A percentile compares a stretch with the other conserved stretches of the same genome.
Evolutionary conservation across 2,888 invertebrate genomes (phyloP).

Genomic region (Pilophorus perplexus): DNA sequence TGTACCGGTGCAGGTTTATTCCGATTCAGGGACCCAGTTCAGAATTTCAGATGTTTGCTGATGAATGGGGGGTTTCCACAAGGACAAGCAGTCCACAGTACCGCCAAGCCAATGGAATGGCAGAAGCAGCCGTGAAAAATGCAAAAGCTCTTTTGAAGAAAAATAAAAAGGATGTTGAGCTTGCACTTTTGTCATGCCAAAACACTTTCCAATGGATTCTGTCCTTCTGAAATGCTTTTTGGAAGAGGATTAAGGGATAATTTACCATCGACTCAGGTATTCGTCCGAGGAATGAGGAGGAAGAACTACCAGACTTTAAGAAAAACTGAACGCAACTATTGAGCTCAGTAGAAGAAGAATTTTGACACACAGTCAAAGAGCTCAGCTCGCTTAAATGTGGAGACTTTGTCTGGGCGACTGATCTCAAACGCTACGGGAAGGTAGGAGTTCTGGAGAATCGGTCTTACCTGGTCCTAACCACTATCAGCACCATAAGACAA

Average conservation of each 20-base stretch:
- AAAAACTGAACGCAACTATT: conserved; percentile 2
- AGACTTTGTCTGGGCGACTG: conserved; percentile 21
- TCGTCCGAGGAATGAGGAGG: background rate
- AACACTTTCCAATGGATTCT: conserved; percentile 11
- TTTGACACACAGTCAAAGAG: conserved; percentile 10
- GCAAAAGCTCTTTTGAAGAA: conserved; percentile 27
- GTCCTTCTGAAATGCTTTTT: conserved; percentile 23
- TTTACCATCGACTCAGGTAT: background rate
- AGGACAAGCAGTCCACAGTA: conserved; percentile 7
- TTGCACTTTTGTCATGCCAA: conserved; percentile 7
- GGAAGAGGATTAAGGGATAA: conserved; percentile 10
- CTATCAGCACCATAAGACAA: conserved; percentile 8
- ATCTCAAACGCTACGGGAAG: conserved; percentile 8
- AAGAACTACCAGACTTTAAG: background rate
- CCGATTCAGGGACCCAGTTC: conserved; percentile 14
- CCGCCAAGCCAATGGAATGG: conserved; percentile 26
- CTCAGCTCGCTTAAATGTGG: background rate
- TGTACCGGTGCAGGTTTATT: background rate
- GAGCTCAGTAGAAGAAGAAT: conserved; percentile 4
- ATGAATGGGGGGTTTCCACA: conserved; percentile 11
- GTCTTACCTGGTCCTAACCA: conserved; percentile 5
- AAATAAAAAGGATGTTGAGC: conserved; percentile 1
- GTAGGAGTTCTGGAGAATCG: background rate
- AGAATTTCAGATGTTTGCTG: conserved; percentile 15
- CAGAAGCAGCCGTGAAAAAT: conserved; percentile 22